Conservation (phyloP, 2,113 vertebrate genomes). For the Syrmaticus mikado region DNA sequence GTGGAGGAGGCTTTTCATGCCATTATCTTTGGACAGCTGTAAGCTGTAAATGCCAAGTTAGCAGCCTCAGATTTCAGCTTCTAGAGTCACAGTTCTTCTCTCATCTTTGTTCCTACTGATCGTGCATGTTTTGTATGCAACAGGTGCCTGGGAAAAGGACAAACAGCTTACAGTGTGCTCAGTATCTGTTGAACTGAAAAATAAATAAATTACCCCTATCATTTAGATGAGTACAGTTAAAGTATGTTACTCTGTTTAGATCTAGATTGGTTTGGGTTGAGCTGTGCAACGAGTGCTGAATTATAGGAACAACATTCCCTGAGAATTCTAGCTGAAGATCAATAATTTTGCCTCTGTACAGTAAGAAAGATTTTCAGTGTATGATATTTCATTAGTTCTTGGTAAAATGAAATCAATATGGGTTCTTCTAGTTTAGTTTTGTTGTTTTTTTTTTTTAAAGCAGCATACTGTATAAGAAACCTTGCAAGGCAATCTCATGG, state of each 20-base stretch:
- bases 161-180: not conserved
- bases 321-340: not conserved
- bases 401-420: not conserved
- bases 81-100: not conserved
- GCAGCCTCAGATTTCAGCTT: not conserved
- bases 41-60: not conserved
- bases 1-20: not conserved
- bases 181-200: not conserved
- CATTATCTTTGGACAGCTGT: rapidly evolving
- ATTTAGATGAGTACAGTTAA: not conserved
- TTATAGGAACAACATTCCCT: not conserved
- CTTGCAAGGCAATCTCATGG: not conserved
- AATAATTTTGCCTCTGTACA: not conserved
- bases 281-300: not conserved
- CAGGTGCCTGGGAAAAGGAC: not conserved
- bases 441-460: not conserved
- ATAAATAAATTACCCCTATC: not conserved
- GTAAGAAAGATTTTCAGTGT: not conserved
- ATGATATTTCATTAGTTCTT: not conserved
- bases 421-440: not conserved
- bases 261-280: not conserved
- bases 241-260: not conserved
- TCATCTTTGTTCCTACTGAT: not conserved
- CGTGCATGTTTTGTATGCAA: not conserved
- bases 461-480: not conserved